Conservation (phyloP, 2,888 invertebrate genomes). For the Mythimna vitellina region DNA sequence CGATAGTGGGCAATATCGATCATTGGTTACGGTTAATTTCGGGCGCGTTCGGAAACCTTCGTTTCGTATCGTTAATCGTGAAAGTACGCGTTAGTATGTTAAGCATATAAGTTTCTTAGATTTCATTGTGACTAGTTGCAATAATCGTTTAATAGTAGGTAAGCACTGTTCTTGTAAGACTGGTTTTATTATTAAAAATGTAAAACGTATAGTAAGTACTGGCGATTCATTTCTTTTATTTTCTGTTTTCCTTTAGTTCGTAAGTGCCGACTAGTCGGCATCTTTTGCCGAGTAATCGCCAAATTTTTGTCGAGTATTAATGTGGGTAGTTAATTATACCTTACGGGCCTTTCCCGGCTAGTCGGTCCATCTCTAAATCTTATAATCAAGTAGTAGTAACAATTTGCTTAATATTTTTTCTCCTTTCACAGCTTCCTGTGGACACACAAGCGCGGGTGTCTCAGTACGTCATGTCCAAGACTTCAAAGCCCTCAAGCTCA, state of each 20-base stretch:
- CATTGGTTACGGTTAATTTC: too few species aligned
- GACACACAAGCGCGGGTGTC: constrained; percentile 98
- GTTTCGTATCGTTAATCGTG: not conserved
- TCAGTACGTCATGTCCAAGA: constrained; percentile 93
- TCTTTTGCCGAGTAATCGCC: not conserved
- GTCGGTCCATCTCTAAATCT: constrained; percentile 5
- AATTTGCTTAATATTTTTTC: constrained; percentile 41
- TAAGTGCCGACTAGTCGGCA: constrained; percentile 6
- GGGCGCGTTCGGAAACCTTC: not conserved
- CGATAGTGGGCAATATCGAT: not conserved
- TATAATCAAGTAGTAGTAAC: not conserved
- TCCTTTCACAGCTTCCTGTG: constrained; percentile 93
- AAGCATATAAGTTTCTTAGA: not conserved
- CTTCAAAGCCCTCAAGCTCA: constrained; percentile 84
- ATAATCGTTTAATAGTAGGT: not conserved
- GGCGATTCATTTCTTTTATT: constrained; percentile 1
- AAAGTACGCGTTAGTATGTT: not conserved
- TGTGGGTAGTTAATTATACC: not conserved
- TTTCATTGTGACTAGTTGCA: not conserved
- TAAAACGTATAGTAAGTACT: not conserved
- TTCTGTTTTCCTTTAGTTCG: not conserved
- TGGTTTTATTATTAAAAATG: not conserved
- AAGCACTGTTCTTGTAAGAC: not conserved
- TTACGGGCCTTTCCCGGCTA: not conserved
- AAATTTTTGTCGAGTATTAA: not conserved